Evolutionary conservation across 2,113 vertebrate species (phyloP).

Genomic region (Natator depressus): DNA sequence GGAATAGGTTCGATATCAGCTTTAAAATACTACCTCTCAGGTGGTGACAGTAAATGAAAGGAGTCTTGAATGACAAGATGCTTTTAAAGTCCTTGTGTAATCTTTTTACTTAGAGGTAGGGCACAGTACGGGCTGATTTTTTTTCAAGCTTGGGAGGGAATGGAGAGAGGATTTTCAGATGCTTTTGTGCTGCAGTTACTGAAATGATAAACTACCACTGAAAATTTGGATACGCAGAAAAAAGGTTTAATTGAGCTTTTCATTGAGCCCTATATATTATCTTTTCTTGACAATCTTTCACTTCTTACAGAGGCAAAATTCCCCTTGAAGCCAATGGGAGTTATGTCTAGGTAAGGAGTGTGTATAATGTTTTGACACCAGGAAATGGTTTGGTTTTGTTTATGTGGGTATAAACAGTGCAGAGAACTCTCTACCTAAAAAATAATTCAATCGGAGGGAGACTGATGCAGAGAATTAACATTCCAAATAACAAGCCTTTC

Average conservation of each 20-base stretch:
- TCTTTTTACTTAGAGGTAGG: not conserved
- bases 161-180: not conserved
- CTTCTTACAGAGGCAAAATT: not conserved
- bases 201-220: not conserved
- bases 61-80: conserved; percentile 2
- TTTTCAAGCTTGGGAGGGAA: not conserved
- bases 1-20: not conserved
- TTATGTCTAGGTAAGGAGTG: not conserved
- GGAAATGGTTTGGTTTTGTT: not conserved
- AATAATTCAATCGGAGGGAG: not conserved
- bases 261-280: not conserved
- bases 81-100: not conserved
- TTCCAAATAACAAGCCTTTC: not conserved
- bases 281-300: not conserved
- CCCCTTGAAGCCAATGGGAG: not conserved
- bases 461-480: not conserved
- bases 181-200: not conserved
- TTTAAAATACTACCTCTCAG: not conserved
- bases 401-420: not conserved
- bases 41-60: not conserved
- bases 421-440: not conserved
- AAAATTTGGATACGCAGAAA: not conserved
- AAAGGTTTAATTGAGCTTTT: not conserved
- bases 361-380: not conserved
- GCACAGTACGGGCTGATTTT: not conserved